These are phyloP conservation scores for Eupithecia pulchellata DNA, from an alignment of 2,888 invertebrate species.

Conservation along the genomic window DNA sequence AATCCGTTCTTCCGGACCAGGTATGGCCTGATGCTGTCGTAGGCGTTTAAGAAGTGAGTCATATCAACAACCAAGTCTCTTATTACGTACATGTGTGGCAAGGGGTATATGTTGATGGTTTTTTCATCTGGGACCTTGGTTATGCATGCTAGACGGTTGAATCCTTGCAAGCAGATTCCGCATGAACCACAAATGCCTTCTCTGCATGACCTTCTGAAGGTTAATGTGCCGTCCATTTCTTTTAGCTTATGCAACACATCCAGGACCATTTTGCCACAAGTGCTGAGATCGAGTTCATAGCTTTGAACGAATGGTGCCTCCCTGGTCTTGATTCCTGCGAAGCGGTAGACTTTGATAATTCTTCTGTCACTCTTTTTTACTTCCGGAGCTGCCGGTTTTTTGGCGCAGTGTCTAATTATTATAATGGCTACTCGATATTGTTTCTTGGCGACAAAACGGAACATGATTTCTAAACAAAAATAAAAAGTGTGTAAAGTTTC, in stretches of 20 bases:
- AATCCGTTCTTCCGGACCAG: slow-evolving; percentile 80
- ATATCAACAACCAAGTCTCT: slow-evolving; percentile 90
- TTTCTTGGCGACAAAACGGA: background rate
- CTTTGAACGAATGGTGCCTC: slow-evolving; percentile 63
- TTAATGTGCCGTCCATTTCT: slow-evolving; percentile 84
- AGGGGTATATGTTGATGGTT: slow-evolving; percentile 88
- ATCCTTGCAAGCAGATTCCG: slow-evolving; percentile 89
- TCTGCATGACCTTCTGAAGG: slow-evolving; percentile 89
- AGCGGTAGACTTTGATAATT: slow-evolving; percentile 68
- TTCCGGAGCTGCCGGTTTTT: background rate
- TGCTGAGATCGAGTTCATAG: slow-evolving; percentile 67
- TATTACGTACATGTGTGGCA: slow-evolving; percentile 93
- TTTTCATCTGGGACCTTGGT: slow-evolving; percentile 70
- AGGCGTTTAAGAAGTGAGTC: slow-evolving; percentile 89
- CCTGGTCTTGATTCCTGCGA: slow-evolving; percentile 57
- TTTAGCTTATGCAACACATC: slow-evolving; percentile 90
- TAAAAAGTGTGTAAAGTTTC: background rate
- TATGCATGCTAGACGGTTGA: slow-evolving; percentile 90
- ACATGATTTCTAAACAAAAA: background rate
- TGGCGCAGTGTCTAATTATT: background rate
- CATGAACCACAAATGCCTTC: slow-evolving; percentile 93
- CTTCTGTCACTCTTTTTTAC: slow-evolving; percentile 22
- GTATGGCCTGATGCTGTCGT: slow-evolving; percentile 89
- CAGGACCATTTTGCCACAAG: slow-evolving; percentile 76
- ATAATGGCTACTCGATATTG: background rate